Evolutionary conservation across 2,888 invertebrate species (phyloP), one percentile per base, ranked within the genome.

Genomic region (Linnaemya vulpina): DNA sequence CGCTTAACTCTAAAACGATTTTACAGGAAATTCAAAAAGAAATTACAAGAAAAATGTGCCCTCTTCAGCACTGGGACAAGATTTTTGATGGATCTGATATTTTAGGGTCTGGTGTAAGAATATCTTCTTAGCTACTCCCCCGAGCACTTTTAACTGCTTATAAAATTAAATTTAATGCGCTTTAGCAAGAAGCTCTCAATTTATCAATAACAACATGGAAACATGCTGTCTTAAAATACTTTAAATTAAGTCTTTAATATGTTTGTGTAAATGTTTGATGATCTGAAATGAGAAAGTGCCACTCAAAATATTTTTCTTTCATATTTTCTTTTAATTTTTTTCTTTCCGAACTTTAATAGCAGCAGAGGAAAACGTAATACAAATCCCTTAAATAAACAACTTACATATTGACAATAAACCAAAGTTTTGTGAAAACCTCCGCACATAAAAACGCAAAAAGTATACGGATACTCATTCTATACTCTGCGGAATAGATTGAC

Each of bases 311-410:
- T 25, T 38, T 35, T 73, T 55, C 0, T 62, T 49, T 51, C 15
- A 46, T 46, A 62, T 62, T 62, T 74, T 8, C 11, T 22, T n/a
- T 43, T 17, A 8, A 9, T 38, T 62, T 49, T 62, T 51, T 62
- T 49, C 49, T 49, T 20, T 3, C 5, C 43, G 58, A 67, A 67
- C 46, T 60, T 68, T 51, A 60, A 25, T 60, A 60, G 55, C 35
- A 49, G 60, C 51, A 74, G 11, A 51, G 25, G 20, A 63, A 15
- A 22, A 62, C 5, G 9, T 51, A 58, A 60, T 40, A 17, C 15
- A 62, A 70, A 70, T 51, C 51, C 49, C 78, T 53, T 55, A 78
- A 78, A 71, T 71, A 71, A 71, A 70, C 62, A 78, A 55, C 30
- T 1, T 62, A 51, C 30, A 53, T 53, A 71, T 78, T 71, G 71